A percentile compares a stretch with the other conserved stretches of the same genome.
Conservation (phyloP, 2,797 vertebrate species). For the Scolopax rusticola region DNA sequence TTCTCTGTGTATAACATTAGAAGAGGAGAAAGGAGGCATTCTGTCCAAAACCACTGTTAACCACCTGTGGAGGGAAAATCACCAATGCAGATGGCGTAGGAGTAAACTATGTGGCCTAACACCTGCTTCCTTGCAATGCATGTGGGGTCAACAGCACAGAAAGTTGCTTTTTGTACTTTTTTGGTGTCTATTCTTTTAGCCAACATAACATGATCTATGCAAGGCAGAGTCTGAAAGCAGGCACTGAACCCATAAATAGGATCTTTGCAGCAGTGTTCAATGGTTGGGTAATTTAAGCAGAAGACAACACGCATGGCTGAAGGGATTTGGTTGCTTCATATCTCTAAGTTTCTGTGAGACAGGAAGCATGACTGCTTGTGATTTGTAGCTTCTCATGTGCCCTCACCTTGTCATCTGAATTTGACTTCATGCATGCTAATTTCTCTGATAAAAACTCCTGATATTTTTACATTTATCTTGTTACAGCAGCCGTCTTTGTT, state of each 20-base stretch:
- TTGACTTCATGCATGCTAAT: not conserved
- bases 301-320: not conserved
- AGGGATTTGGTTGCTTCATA: not conserved
- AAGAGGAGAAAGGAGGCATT: conserved; percentile 8
- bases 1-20: not conserved
- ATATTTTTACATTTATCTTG: not conserved
- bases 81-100: not conserved
- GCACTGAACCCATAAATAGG: conserved; percentile 23
- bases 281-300: conserved; percentile 33
- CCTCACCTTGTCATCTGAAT: not conserved
- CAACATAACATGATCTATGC: not conserved
- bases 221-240: conserved; percentile 33
- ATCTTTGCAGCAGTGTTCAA: not conserved
- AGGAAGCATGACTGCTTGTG: not conserved
- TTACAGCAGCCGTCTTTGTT: not conserved
- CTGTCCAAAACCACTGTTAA: not conserved
- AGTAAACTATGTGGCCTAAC: not conserved
- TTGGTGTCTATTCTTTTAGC: not conserved
- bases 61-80: conserved; percentile 14
- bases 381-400: not conserved
- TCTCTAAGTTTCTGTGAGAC: not conserved
- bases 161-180: not conserved
- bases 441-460: not conserved
- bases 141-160: not conserved
- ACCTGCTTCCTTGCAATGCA: not conserved